Base-by-base conservation (phyloP, 2,797 vertebrate genomes). In the Rhabdophis nuchalis region DNA sequence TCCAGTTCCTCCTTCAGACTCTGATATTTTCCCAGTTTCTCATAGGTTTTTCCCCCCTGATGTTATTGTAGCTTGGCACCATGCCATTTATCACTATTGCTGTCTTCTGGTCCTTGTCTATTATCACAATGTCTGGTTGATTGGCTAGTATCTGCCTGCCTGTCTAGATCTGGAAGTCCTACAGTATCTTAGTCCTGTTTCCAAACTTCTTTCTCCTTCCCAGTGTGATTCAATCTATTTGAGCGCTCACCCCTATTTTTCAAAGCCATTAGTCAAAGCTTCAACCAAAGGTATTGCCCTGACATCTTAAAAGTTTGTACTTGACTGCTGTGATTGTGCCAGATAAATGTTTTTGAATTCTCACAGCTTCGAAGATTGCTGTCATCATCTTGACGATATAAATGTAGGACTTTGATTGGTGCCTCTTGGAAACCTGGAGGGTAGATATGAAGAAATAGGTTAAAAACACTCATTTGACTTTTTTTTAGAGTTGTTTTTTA, bases 331-430 rank as follows among this genome's bases (percentile, higher is more conserved):
- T 27, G 88, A 93, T 61, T 87, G 87, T 91, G 87, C 90, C 94
- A 94, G 94, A 95, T 94, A 93, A 97, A 95, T 92, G 91, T 96
- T 95, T 95, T 93, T 93, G 94, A 95, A 93, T 93, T 94, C 92
- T 41, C 92, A 88, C 91, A 25, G 41, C 41, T 93, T 88, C 87
- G 90, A 92, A 96, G 94, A 97, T 96, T 96, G 93, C 92, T 93
- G 94, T 94, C 93, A 95, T 97, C 97, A 96, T 92, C 89, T 7
- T 94, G 96, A 96, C 96, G 95, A 68, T 94, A 96, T 95, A 97
- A 97, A 95, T 95, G 95, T 1, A 87, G 89, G 90, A 93, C 93
- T 95, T 94, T 86, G 93, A 95, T 92, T 92, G 2, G 18, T 94
- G 93, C 93, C 92, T 96, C 90, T 93, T 88, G 91, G 90, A 92